Evolutionary conservation across 2,888 invertebrate species (phyloP).

Genomic region (Drosophila birchii): DNA sequence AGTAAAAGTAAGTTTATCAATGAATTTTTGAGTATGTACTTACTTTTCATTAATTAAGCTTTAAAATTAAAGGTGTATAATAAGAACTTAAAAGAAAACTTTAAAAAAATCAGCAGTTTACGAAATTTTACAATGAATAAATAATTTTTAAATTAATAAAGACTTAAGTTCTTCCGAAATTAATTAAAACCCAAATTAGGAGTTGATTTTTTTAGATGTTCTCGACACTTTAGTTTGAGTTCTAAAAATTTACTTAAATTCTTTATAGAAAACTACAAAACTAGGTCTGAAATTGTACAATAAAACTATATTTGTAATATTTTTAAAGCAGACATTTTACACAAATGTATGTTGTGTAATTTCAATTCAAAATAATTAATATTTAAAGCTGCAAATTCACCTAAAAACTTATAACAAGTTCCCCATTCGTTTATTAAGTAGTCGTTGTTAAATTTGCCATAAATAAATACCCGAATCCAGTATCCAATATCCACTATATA

Average conservation of each 20-base stretch:
- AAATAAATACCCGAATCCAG: constrained; percentile 24
- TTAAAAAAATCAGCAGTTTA: too few relatives aligned
- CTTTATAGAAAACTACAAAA: not conserved
- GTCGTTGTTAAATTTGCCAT: constrained; percentile 11
- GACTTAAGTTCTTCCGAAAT: too few relatives aligned
- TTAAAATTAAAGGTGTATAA: too few relatives aligned
- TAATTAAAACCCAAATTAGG: too few relatives aligned
- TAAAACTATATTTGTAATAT: not conserved
- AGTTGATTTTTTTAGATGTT: too few relatives aligned
- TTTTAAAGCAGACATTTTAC: not conserved
- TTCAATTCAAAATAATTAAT: not conserved
- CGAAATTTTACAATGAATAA: too few relatives aligned
- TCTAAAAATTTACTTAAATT: not conserved
- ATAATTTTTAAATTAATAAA: too few relatives aligned
- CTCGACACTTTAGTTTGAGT: too few relatives aligned
- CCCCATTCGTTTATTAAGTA: constrained; percentile 2
- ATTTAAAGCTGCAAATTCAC: not conserved
- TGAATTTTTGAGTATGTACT: too few relatives aligned
- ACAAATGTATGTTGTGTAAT: not conserved
- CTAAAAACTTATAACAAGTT: constrained; percentile 1
- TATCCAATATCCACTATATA: constrained; percentile 21
- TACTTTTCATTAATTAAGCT: too few relatives aligned
- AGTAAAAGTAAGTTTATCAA: too few relatives aligned
- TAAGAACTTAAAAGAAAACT: too few relatives aligned
- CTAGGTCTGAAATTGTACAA: not conserved